phyloP scores from a whole-genome alignment of 2,888 invertebrate species.

The Aphidoletes aphidimyza region DNA sequence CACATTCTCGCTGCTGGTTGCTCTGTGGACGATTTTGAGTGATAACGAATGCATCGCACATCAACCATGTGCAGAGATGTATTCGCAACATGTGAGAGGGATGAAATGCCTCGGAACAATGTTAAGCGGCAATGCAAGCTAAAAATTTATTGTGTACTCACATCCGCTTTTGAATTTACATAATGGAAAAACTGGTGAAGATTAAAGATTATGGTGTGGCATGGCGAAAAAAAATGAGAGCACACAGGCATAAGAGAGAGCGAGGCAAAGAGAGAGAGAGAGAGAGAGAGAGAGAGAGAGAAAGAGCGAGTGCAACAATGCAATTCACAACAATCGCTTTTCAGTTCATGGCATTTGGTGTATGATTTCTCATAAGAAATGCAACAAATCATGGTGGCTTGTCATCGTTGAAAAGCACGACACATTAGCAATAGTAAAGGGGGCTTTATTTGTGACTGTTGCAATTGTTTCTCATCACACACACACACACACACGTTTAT shows the following conservation, averaged over 20 bases:
- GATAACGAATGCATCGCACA: conserved; percentile 20
- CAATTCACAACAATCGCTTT: conserved; percentile 2
- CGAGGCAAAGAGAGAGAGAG: background rate
- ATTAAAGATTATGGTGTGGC: background rate
- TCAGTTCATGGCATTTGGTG: background rate
- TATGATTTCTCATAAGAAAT: background rate
- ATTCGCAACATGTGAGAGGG: background rate
- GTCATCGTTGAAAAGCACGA: background rate
- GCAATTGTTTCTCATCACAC: too few relatives aligned
- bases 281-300: background rate
- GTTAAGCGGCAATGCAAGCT: conserved; percentile 6
- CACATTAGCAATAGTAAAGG: background rate
- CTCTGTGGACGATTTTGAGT: background rate
- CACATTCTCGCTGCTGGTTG: background rate
- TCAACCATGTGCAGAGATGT: background rate
- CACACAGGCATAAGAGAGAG: background rate
- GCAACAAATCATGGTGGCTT: conserved; percentile 9
- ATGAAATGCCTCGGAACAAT: conserved; percentile 20
- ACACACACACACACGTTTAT: background rate
- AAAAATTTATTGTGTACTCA: conserved; percentile 16
- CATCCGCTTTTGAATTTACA: conserved; percentile 25
- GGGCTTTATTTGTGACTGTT: too few relatives aligned
- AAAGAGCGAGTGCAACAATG: conserved; percentile 6
- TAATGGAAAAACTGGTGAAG: conserved; percentile 26
- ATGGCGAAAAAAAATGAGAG: background rate